Evolutionary conservation across 2,888 invertebrate species (phyloP), one percentile per base, ranked within the genome.

Genomic region (Chloromyia formosa): DNA sequence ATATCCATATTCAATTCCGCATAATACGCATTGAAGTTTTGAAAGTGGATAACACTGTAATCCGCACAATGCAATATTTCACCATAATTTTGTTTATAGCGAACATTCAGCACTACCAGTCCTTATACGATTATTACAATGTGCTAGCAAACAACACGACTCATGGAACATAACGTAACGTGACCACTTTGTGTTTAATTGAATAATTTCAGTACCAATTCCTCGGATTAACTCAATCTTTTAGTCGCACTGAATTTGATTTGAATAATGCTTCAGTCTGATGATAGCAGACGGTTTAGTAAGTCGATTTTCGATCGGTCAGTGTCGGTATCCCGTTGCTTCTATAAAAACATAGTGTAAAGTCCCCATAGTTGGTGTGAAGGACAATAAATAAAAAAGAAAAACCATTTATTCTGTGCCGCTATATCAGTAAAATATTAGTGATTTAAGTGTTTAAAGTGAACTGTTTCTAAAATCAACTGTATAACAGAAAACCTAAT

Each of bases 201-300:
- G 73, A 23, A 73, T 73, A 73, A 73, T 73, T 45, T 73, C 49
- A 45, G 73, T 61, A 73, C 45, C 61, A 73, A 73, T 73, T 73
- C 61, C 16, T 73, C 27, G 73, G 61, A 60, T 61, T 73, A 61
- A 61, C 45, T 73, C 45, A 60, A 73, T 73, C 73, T 60, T 40
- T n/a, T 53, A 18, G 27, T 35, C 27, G 73, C 27, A 23, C 10
- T 49, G 61, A 60, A 73, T 61, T 61, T 40, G 42, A 73, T 73
- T 73, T 73, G 14, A 71, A 45, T 18, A 61, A 61, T 27, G 40
- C 61, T 49, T 73, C 69, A 73, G 73, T 73, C 20, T 5, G 20
- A 20, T 61, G 16, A 45, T 73, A 73, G 61, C 73, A 49, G 23
- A 18, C 53, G 45, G 49, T 16, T 61, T 49, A 61, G 20, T 40